Percentiles rank a stretch among this genome's conserved stretches.
These are phyloP conservation scores for Pseudorasbora parva DNA, from an alignment of 2,113 vertebrate genomes.

Conservation along the genomic window DNA sequence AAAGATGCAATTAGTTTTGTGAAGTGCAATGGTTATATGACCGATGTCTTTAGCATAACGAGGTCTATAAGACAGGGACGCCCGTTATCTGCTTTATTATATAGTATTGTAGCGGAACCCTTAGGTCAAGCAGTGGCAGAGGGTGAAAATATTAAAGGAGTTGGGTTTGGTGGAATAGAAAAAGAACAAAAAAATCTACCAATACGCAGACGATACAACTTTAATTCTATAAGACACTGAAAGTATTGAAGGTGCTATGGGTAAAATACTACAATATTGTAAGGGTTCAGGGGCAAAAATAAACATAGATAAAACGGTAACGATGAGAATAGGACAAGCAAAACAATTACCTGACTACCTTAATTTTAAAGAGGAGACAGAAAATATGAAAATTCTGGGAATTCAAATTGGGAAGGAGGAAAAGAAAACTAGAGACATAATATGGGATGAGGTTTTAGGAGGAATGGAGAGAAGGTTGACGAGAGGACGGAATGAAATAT, in stretches of 20 bases:
- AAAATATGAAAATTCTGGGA: background rate
- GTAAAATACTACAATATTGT: background rate
- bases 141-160: background rate
- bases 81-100: background rate
- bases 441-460: background rate
- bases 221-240: background rate
- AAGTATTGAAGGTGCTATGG: background rate
- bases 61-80: constrained; percentile 20
- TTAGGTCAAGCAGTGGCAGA: background rate
- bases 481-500: background rate
- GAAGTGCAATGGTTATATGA: background rate
- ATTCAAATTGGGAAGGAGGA: constrained; percentile 2
- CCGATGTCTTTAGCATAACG: background rate
- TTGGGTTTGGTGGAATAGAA: background rate
- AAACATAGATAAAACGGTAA: background rate
- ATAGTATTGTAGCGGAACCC: background rate
- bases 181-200: background rate
- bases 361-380: constrained; percentile 3
- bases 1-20: background rate
- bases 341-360: background rate
- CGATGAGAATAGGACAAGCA: background rate
- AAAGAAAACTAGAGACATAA: background rate
- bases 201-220: constrained; percentile 18
- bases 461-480: background rate
- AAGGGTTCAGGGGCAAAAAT: constrained; percentile 9